phyloP scores from a whole-genome alignment of 1,140 invertebrate genomes.

The Saccostrea cuccullata region DNA sequence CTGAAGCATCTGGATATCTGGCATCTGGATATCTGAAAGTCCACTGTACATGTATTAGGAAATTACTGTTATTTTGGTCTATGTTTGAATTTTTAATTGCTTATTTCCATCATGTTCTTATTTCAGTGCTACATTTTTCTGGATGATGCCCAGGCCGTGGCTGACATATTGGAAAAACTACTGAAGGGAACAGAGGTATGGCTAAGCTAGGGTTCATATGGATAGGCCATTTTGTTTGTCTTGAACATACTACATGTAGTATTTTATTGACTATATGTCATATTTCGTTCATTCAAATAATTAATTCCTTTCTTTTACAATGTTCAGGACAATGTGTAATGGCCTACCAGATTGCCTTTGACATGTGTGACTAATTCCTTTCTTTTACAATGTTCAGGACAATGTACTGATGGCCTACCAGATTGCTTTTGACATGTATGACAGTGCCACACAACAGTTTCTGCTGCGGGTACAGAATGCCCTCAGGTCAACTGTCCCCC shows the following conservation, averaged over 20 bases:
- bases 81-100: no score
- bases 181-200: constrained; percentile 87
- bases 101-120: neutral
- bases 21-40: no score
- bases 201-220: neutral
- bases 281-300: no score
- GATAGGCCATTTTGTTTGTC: no score
- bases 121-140: constrained; percentile 94
- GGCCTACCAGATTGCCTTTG: constrained; percentile 99
- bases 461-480: constrained; percentile 86
- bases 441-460: constrained; percentile 99
- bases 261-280: no score
- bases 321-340: constrained; percentile 85
- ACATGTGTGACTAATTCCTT: constrained; percentile 89
- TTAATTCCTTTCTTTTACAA: neutral
- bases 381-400: constrained; percentile 75
- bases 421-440: constrained; percentile 99
- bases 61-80: no score
- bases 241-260: no score
- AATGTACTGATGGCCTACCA: constrained; percentile 96
- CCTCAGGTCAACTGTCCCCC: constrained; percentile 71
- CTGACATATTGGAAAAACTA: constrained; percentile 92
- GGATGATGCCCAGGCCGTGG: constrained; percentile 94
- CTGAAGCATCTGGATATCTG: no score
- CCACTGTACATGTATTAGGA: no score